Base-by-base conservation (phyloP, 1,140 invertebrate species). In the Frieseomelitta varia region DNA sequence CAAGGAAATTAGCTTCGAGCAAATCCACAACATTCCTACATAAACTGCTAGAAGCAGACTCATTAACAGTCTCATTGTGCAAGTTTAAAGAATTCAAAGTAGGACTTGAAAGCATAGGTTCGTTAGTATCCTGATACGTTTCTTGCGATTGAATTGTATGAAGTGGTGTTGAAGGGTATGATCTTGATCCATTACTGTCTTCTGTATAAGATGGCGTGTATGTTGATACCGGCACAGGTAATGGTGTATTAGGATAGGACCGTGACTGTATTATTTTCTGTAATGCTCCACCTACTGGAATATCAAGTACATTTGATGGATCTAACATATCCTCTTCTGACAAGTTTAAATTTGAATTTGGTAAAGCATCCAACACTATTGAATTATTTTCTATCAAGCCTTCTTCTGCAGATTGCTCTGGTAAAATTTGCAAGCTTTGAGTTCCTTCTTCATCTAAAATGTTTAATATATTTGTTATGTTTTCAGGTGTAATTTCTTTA, bases 161-260 rank as follows among this genome's bases (percentile, higher is more conserved):
- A 30, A 94, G 72, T 3, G 95, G 95, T 4, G 95, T 95, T 2
- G 94, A 92, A 0, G 95, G 94, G 80, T 95, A 94, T 0, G 95
- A 95, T 73, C 93, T 92, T 19, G 95, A 94, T 8, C 92, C 91
- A 77, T 92, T 93, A 56, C 91, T 93, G 56, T 94, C 93, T 19
- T 94, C 93, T 12, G 89, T 78, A 27, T 91, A 93, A 17, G 85
- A 84, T 24, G 90, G 67, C 39, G 92, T 84, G 30, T 90, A 89
- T 11, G 87, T 84, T 12, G 87, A 85, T 4, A 91, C 84, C 72
- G 90, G 89, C 8, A 91, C 79, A 10, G 95, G 94, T 61, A 95
- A 74, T 0, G 95, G 95, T 17, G 94, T 95, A 73, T 95, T 95
- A 0, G 95, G 94, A 87, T 95, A 95, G 4, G 94, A 95, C 12